A percentile compares a stretch with the other conserved stretches of the same genome.
These are phyloP conservation scores for Enteromius trimaculatus DNA, from an alignment of 2,797 vertebrate genomes.

Conservation along the genomic window DNA sequence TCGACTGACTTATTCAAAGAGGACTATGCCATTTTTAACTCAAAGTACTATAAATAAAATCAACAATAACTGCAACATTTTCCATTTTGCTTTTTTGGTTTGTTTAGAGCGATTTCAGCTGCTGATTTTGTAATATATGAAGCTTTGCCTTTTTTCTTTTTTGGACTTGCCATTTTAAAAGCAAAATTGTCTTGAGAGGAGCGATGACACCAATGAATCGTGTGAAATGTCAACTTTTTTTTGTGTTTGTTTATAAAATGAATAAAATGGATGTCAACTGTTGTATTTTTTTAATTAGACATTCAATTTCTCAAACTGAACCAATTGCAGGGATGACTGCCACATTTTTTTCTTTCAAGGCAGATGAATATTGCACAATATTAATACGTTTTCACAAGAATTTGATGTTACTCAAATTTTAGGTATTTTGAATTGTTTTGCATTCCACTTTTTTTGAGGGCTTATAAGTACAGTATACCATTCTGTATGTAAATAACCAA, in stretches of 20 bases:
- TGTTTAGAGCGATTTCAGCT: constrained; percentile 61
- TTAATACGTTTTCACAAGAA: constrained; percentile 73
- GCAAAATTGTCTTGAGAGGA: constrained; percentile 61
- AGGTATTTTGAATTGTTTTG: constrained; percentile 71
- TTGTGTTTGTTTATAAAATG: constrained; percentile 65
- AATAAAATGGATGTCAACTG: constrained; percentile 72
- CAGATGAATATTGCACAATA: constrained; percentile 91
- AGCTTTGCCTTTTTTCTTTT: constrained; percentile 69
- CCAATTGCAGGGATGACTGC: constrained; percentile 93
- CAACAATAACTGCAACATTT: constrained; percentile 56
- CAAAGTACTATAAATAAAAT: constrained; percentile 64
- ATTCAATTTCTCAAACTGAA: constrained; percentile 80
- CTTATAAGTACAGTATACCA: constrained; percentile 58
- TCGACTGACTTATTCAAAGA: constrained; percentile 67
- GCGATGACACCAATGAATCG: constrained; percentile 69
- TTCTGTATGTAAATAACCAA: constrained; percentile 79
- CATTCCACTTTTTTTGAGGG: constrained; percentile 78
- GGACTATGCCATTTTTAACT: constrained; percentile 72
- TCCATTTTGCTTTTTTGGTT: constrained; percentile 57
- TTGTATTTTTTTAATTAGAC: constrained; percentile 78
- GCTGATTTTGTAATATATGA: constrained; percentile 65
- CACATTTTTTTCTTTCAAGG: constrained; percentile 81
- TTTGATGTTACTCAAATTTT: constrained; percentile 71
- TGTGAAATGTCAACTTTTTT: constrained; percentile 64
- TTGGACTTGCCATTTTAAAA: constrained; percentile 71